A percentile compares a stretch with the other conserved stretches of the same genome.
These are phyloP conservation scores for Scaptomyza parva DNA, from an alignment of 2,888 invertebrate genomes.

Conservation along the genomic window DNA sequence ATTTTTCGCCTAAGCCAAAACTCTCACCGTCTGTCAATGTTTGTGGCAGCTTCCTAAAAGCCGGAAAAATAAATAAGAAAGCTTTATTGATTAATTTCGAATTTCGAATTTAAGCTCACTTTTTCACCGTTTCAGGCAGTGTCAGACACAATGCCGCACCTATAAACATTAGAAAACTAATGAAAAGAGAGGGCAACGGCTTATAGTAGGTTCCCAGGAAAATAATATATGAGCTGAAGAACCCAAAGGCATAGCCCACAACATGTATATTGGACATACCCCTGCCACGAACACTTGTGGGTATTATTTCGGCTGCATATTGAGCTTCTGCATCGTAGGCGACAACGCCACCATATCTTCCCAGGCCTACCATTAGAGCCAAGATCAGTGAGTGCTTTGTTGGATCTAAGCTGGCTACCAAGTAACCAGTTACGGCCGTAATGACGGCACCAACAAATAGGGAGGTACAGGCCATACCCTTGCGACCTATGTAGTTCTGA, in stretches of 20 bases:
- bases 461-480: constrained; percentile 86
- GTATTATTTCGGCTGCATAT: constrained; percentile 88
- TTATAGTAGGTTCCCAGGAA: constrained; percentile 84
- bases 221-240: constrained; percentile 86
- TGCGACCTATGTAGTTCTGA: constrained; percentile 85
- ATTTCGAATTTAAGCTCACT: constrained; percentile 55
- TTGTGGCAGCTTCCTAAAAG: constrained; percentile 85
- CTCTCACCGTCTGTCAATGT: constrained; percentile 87
- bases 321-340: constrained; percentile 88
- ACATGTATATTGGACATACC: constrained; percentile 87
- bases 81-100: neutral
- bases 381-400: constrained; percentile 82
- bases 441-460: constrained; percentile 86
- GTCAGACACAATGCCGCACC: constrained; percentile 86
- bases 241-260: constrained; percentile 87
- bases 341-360: constrained; percentile 86
- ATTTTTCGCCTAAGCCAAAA: constrained; percentile 86
- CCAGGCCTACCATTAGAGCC: constrained; percentile 85
- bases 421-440: constrained; percentile 85
- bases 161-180: constrained; percentile 85
- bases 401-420: constrained; percentile 82
- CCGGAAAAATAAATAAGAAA: neutral
- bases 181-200: constrained; percentile 86
- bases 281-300: constrained; percentile 87
- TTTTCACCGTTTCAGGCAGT: constrained; percentile 87